Percentiles rank a stretch among this genome's conserved stretches.
Conservation (phyloP, 2,888 invertebrate genomes). For the Macrosiphum euphorbiae region DNA sequence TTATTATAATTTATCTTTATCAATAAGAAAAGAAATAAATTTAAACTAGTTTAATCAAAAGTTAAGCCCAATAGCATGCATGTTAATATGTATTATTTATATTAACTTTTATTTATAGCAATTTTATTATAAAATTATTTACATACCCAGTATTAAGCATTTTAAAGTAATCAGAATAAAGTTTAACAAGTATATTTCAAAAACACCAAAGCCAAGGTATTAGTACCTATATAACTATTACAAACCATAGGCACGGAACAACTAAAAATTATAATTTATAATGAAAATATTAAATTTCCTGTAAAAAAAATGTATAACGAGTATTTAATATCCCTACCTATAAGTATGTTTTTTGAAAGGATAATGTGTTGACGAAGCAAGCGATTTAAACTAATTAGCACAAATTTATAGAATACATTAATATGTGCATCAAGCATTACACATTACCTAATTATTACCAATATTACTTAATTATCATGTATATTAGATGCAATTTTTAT, state of each 20-base stretch:
- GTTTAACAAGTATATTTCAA: background rate
- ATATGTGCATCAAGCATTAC: background rate
- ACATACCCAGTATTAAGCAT: background rate
- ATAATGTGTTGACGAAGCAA: background rate
- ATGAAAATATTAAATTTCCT: background rate
- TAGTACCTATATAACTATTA: background rate
- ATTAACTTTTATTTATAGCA: background rate
- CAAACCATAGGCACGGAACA: background rate
- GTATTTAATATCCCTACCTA: background rate
- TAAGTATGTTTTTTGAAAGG: background rate
- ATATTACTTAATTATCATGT: background rate
- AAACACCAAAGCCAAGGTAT: background rate
- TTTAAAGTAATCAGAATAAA: background rate
- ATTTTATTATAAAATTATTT: background rate
- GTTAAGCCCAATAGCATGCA: too few relatives aligned
- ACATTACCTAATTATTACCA: background rate
- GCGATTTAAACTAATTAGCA: background rate
- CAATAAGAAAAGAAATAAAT: too few relatives aligned
- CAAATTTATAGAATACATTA: background rate
- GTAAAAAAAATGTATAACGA: background rate
- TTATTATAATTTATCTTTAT: too few relatives aligned
- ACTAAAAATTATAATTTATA: background rate
- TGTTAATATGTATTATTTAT: background rate
- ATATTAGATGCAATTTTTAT: background rate
- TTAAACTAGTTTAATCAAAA: too few relatives aligned